Evolutionary conservation across 2,888 invertebrate species (phyloP).

Genomic region (Drosophila diplacantha): DNA sequence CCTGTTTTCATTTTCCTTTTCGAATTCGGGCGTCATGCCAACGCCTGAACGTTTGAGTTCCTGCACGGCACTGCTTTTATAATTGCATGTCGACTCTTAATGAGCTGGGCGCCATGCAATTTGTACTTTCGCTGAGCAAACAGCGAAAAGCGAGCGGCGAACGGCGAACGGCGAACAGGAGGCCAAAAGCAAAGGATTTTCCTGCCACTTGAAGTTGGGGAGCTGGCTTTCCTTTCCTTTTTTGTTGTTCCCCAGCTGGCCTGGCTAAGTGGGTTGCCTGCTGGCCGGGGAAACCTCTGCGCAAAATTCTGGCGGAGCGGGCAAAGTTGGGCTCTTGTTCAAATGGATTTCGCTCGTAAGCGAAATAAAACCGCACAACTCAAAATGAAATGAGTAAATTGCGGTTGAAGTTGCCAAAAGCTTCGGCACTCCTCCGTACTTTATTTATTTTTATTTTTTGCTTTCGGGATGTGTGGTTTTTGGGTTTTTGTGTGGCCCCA

Average conservation of each 20-base stretch:
- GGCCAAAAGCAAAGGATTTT: constrained; percentile 42
- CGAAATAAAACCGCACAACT: constrained; percentile 59
- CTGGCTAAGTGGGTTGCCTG: constrained; percentile 10
- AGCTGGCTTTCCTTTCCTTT: constrained; percentile 18
- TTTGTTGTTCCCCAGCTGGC: constrained; percentile 17
- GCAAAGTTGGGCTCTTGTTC: constrained; percentile 56
- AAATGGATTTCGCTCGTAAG: constrained; percentile 69
- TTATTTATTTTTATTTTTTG: constrained; percentile 1
- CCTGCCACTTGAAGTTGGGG: constrained; percentile 59
- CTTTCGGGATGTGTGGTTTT: constrained; percentile 22
- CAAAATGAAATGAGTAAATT: constrained; percentile 72
- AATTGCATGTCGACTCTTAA: constrained; percentile 66
- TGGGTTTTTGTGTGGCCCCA: constrained; percentile 9
- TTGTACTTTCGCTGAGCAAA: constrained; percentile 46
- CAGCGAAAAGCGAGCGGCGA: constrained; percentile 19
- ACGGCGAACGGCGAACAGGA: constrained; percentile 16
- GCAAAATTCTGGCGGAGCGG: constrained; percentile 44
- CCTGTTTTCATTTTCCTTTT: constrained; percentile 9
- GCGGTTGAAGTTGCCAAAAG: constrained; percentile 58
- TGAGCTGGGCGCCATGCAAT: constrained; percentile 67
- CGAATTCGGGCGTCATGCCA: constrained; percentile 48
- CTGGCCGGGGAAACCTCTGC: constrained; percentile 23
- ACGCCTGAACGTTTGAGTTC: constrained; percentile 39
- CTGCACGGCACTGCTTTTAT: constrained; percentile 62
- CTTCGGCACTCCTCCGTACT: constrained; percentile 20